Evolutionary conservation across 2,113 vertebrate genomes (phyloP), one percentile per base, ranked within the genome.

Genomic region (Cynocephalus volans): DNA sequence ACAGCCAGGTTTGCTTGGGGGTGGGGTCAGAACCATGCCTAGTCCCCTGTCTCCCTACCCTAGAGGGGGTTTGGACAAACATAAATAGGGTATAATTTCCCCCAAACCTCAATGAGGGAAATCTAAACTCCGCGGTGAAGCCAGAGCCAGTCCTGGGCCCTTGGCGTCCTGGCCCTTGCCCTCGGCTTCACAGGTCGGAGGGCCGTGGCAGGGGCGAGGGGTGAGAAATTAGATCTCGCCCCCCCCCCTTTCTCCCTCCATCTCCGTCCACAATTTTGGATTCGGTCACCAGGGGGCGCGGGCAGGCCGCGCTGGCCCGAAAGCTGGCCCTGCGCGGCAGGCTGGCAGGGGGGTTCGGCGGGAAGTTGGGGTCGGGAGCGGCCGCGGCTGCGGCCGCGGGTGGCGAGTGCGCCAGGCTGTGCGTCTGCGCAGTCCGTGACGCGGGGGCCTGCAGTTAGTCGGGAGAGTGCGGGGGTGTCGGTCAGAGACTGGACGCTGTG

Each of bases 271-370:
- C 73, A 93, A 80, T 67, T 89, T 70, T 64, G 26, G 1, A 92
- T 73, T 52, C 7, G 1, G 86, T 95, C 97, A 91, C 91, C 60
- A 96, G 97, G 70, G 19, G 95, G 86, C 75, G 70, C 64, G 45
- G 14, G 21, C 58, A 80, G 33, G 50, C 58, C 0, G 5, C 26
- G 18, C 58, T 45, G 50, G 50, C 58, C 11, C 7, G 17, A 28
- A 67, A 84, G 60, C 36, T 8, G 56, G 24, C 33, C 13, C 0
- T 1, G 8, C 41, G 7, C 9, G 65, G 41, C 0, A 8, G 89
- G 64, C 11, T 76, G 65, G 17, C 17, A 17, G 7, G 11, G 36
- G 48, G 54, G n/a, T 31, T 15, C 31, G 41, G 41, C n/a, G 28
- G 4, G 52, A 58, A 41, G 36, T 21, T 60, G 77, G 87, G 64